Evolutionary conservation across 2,113 vertebrate genomes (phyloP).

Genomic region (Sinocyclocheilus anshuiensis): DNA sequence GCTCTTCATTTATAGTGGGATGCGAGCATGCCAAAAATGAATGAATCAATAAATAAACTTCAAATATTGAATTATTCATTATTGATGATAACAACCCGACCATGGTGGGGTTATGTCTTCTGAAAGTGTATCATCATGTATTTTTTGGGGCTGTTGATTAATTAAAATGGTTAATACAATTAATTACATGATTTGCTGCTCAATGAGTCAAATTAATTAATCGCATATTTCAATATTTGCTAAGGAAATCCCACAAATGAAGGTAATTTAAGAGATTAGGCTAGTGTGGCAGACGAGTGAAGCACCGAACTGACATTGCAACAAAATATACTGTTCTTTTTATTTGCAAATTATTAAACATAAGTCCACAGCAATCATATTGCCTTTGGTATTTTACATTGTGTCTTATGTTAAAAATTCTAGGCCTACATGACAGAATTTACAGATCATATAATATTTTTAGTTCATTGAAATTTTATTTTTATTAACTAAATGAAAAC

Average conservation of each 20-base stretch:
- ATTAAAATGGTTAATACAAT: not conserved
- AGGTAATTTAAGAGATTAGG: not conserved
- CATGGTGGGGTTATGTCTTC: not conserved
- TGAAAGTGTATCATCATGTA: not conserved
- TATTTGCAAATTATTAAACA: not conserved
- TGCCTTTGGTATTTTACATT: not conserved
- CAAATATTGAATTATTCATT: not conserved
- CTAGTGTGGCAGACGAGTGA: not conserved
- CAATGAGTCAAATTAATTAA: not conserved
- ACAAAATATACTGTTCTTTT: not conserved
- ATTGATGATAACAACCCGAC: not conserved
- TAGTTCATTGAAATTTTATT: not conserved
- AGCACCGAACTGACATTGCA: not conserved
- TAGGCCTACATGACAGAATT: not conserved
- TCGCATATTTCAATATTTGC: not conserved
- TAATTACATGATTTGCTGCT: not conserved
- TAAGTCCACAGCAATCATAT: not conserved
- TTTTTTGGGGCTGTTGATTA: not conserved
- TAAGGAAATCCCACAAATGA: not conserved
- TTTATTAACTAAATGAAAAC: not conserved
- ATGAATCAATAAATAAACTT: not conserved
- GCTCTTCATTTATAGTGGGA: constrained; percentile 36
- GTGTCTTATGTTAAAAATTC: not conserved
- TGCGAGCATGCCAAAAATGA: constrained; percentile 18
- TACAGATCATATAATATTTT: not conserved